These are phyloP conservation scores for Atta colombica DNA, from an alignment of 1,140 invertebrate genomes.

Conservation along the genomic window DNA sequence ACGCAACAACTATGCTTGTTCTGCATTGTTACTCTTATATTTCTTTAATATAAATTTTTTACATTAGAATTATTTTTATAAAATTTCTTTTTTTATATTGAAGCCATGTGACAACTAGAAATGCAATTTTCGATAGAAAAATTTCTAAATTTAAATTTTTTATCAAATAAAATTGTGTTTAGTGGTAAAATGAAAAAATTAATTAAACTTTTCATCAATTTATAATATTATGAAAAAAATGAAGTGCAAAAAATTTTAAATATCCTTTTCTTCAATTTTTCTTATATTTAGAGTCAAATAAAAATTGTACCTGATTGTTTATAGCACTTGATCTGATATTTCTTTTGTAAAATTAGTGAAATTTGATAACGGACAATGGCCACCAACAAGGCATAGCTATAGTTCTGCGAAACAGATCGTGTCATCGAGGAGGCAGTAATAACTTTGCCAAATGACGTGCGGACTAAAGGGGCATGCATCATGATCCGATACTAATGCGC, in stretches of 20 bases:
- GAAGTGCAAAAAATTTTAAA: not conserved
- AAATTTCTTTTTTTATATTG: not conserved
- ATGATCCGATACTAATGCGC: slow-evolving; percentile 81
- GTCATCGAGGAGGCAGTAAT: slow-evolving; percentile 76
- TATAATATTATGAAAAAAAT: not conserved
- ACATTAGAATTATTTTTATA: slow-evolving; percentile 14
- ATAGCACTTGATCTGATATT: not conserved
- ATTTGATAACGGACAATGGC: not conserved
- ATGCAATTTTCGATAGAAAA: not conserved
- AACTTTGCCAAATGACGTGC: slow-evolving; percentile 80
- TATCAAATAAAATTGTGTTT: not conserved
- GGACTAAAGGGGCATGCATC: slow-evolving; percentile 79
- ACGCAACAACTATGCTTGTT: not conserved
- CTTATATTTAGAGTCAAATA: not conserved
- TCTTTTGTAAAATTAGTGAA: not conserved
- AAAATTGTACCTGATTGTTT: not conserved
- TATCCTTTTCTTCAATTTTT: not conserved
- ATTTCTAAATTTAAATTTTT: not conserved
- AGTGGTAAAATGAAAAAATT: not conserved
- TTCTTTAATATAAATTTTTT: not conserved
- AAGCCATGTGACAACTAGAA: not conserved
- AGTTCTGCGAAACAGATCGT: slow-evolving; percentile 63
- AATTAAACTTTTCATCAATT: slow-evolving; percentile 9
- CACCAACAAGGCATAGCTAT: not conserved
- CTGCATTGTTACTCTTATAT: not conserved